Percentiles rank a stretch among this genome's conserved stretches.
phyloP scores from a whole-genome alignment of 2,797 vertebrate genomes.

The Protonibea diacanthus region DNA sequence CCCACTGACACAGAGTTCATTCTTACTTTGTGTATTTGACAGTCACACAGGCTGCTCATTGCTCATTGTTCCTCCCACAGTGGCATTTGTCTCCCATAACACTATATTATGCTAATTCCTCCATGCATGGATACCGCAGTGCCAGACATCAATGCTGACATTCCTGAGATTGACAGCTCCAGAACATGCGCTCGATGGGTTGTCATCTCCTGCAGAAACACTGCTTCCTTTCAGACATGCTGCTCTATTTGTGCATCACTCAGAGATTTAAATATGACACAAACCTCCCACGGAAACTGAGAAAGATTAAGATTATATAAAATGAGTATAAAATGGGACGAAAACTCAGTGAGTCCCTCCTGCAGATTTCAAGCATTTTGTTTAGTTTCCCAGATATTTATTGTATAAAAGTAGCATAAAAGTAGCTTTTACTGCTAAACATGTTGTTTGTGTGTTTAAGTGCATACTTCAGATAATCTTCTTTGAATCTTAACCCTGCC shows the following conservation, averaged over 20 bases:
- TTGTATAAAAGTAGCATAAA: neutral
- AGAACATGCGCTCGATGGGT: constrained; percentile 46
- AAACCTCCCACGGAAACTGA: constrained; percentile 8
- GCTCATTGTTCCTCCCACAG: constrained; percentile 59
- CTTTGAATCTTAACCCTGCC: neutral
- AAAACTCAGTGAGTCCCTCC: neutral
- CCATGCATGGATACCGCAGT: constrained; percentile 50
- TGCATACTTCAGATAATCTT: neutral
- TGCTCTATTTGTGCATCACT: constrained; percentile 52
- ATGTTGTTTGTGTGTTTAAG: neutral
- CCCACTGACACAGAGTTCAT: constrained; percentile 42
- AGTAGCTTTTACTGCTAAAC: neutral
- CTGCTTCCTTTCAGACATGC: constrained; percentile 44
- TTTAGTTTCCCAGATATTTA: neutral
- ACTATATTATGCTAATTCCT: constrained; percentile 65
- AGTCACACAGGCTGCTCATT: constrained; percentile 43
- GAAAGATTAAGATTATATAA: constrained; percentile 13
- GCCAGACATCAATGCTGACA: constrained; percentile 61
- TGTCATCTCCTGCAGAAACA: constrained; percentile 63
- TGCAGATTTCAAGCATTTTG: neutral
- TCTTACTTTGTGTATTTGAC: constrained; percentile 60
- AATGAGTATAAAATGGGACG: neutral
- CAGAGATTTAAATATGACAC: constrained; percentile 45
- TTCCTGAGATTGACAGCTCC: constrained; percentile 58
- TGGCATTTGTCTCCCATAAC: constrained; percentile 62